phyloP scores from a whole-genome alignment of 2,888 invertebrate genomes.

The Synanthedon myopaeformis region DNA sequence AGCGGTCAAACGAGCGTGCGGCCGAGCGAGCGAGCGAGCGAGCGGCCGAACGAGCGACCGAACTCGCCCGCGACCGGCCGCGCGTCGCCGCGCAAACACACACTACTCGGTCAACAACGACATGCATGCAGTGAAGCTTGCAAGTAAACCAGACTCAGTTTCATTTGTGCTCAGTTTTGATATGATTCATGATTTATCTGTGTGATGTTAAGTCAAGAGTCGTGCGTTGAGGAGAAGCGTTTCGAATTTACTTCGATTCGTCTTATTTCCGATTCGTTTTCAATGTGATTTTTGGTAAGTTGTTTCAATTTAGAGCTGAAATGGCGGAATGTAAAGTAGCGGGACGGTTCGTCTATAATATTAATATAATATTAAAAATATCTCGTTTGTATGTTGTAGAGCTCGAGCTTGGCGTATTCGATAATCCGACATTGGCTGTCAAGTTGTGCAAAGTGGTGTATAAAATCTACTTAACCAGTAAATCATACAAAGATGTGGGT shows the following conservation, averaged over 20 bases:
- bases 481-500: constrained; percentile 66
- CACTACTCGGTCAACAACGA: constrained; percentile 63
- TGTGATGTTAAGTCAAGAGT: constrained; percentile 62
- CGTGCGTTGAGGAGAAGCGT: constrained; percentile 71
- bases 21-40: constrained; percentile 2
- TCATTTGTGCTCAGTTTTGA: constrained; percentile 67
- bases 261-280: constrained; percentile 36
- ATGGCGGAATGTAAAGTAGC: constrained; percentile 62
- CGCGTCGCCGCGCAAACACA: constrained; percentile 28
- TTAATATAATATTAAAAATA: constrained; percentile 24
- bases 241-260: constrained; percentile 68
- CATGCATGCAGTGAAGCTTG: constrained; percentile 70
- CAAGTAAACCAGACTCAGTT: constrained; percentile 68
- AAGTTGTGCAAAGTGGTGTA: constrained; percentile 68
- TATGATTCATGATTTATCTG: constrained; percentile 66
- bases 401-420: constrained; percentile 33
- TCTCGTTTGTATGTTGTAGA: constrained; percentile 25
- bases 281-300: constrained; percentile 62
- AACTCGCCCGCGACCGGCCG: neutral
- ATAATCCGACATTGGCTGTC: constrained; percentile 45
- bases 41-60: constrained; percentile 10
- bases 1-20: neutral
- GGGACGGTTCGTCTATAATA: constrained; percentile 26
- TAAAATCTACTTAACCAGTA: constrained; percentile 56
- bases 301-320: constrained; percentile 53